Evolutionary conservation across 2,797 vertebrate species (phyloP).

Genomic region (Schizothorax lantsangensis): DNA sequence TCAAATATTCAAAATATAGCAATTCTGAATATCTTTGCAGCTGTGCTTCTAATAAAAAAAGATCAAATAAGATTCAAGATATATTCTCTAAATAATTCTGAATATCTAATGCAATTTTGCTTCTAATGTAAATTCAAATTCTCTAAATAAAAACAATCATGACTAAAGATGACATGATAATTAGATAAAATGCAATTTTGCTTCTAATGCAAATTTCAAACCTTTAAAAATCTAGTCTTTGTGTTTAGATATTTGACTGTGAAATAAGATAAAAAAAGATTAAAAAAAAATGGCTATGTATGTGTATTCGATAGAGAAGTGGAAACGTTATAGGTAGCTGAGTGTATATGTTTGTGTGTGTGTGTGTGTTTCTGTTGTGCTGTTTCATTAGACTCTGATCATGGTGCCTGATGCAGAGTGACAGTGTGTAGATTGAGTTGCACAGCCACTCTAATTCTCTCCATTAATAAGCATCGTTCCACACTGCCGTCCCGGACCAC

Average conservation of each 20-base stretch:
- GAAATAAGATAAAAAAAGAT: neutral
- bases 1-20: neutral
- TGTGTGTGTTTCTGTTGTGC: conserved; percentile 60
- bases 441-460: conserved; percentile 85
- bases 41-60: no score
- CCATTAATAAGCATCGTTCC: conserved; percentile 85
- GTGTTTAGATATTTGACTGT: neutral
- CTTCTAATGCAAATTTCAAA: neutral
- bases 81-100: neutral
- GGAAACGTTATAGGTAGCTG: neutral
- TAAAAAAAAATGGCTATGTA: neutral
- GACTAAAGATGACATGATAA: neutral
- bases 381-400: conserved; percentile 86
- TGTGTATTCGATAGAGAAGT: neutral
- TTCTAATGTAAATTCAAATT: neutral
- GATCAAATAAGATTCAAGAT: neutral
- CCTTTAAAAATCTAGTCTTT: neutral
- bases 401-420: conserved; percentile 85
- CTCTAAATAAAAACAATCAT: neutral
- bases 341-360: neutral
- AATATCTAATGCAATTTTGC: neutral
- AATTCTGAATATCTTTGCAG: no score
- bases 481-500: conserved; percentile 80
- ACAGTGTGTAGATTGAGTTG: conserved; percentile 86
- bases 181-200: neutral